Evolutionary conservation across 1,140 invertebrate species (phyloP), one percentile per base, ranked within the genome.

Genomic region (Drosophila jambulina): DNA sequence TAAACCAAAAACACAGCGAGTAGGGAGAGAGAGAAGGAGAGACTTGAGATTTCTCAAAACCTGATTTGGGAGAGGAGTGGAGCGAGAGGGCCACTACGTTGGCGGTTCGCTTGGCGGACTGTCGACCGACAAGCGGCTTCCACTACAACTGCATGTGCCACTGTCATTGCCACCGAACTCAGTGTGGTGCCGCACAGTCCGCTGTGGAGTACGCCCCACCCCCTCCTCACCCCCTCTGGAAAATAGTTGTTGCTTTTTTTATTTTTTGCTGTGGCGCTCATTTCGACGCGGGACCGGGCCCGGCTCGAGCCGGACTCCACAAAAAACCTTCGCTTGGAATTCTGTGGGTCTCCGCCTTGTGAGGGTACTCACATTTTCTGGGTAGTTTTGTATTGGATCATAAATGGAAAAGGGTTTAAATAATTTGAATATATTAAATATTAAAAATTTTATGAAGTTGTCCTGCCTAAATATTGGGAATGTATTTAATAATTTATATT

Each of bases 101-200:
- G 85, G 85, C 81, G 72, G 84, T 78, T 87, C 81, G 72, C 85
- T 81, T 87, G 83, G 83, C 84, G 75, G 82, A 76, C 84, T 81
- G 76, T 69, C 58, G 77, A 77, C 81, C 78, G 85, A 77, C 78
- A 74, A 64, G 82, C 87, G 82, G 88, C 88, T 90, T 86, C 91
- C 86, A 92, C 83, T 91, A 92, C 86, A 92, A 90, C 91, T 91
- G 90, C 91, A 92, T 91, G 83, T 92, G 91, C 91, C 91, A 92
- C 91, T 92, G 91, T 92, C 91, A 92, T 92, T 92, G 91, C 91
- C 91, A 92, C 91, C 83, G 91, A 91, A 92, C 91, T 91, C 91
- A 92, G 91, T 92, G 91, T 92, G 91, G 85, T 92, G 91, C 91
- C 91, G 80, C 76, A 65, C 62, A 78, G 75, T 67, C 64, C 64